These are phyloP conservation scores for Morus bassanus DNA, from an alignment of 2,797 vertebrate species.

Conservation along the genomic window DNA sequence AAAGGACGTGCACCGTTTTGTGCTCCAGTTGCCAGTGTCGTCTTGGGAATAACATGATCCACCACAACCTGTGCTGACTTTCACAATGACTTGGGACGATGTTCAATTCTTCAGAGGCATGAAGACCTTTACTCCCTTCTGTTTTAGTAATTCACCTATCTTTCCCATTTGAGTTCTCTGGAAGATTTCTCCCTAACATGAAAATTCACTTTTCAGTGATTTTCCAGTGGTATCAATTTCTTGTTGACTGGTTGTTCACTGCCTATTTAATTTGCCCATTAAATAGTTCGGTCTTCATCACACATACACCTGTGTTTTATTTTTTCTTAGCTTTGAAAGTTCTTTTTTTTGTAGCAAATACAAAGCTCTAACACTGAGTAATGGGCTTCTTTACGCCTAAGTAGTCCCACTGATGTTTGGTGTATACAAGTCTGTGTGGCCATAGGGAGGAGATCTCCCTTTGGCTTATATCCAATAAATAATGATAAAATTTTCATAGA, in stretches of 20 bases:
- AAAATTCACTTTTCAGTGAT: background rate
- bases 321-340: background rate
- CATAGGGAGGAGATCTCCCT: background rate
- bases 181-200: background rate
- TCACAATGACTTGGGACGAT: background rate
- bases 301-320: background rate
- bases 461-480: background rate
- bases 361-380: background rate
- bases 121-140: background rate
- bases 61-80: background rate
- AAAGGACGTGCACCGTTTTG: background rate
- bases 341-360: background rate
- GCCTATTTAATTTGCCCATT: background rate
- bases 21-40: rapidly evolving
- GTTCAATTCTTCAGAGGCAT: background rate
- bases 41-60: background rate
- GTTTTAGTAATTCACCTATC: background rate
- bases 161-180: background rate
- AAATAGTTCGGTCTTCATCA: background rate
- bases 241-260: background rate
- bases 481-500: background rate
- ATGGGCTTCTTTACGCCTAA: background rate
- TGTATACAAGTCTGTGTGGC: background rate
- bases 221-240: background rate
- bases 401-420: background rate